A percentile compares a stretch with the other conserved stretches of the same genome.
These are phyloP conservation scores for Malaclemys terrapin DNA, from an alignment of 2,113 vertebrate species.

Conservation along the genomic window DNA sequence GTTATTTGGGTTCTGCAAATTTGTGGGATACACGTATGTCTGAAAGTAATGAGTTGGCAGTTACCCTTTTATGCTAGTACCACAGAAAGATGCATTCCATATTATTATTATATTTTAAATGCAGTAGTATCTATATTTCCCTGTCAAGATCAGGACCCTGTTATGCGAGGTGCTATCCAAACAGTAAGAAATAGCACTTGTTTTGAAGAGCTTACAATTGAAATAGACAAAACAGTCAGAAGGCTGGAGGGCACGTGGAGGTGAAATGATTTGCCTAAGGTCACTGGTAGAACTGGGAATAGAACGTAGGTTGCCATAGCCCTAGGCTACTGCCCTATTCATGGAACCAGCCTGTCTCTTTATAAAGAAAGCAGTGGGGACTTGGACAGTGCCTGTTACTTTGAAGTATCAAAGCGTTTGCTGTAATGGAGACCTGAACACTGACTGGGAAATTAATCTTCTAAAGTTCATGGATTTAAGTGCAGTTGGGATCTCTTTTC, in stretches of 20 bases:
- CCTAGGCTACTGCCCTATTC: not conserved
- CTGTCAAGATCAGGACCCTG: not conserved
- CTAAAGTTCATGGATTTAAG: not conserved
- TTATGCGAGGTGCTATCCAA: not conserved
- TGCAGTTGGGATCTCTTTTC: not conserved
- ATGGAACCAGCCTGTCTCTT: not conserved
- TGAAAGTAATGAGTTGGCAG: not conserved
- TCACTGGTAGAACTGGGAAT: not conserved
- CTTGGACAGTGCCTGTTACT: not conserved
- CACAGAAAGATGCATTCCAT: not conserved
- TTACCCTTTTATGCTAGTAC: not conserved
- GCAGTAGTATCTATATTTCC: not conserved
- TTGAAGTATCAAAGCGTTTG: rapidly evolving
- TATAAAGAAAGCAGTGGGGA: not conserved
- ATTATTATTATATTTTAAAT: not conserved
- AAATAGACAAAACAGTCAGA: not conserved
- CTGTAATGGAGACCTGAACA: not conserved
- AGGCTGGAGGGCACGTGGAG: rapidly evolving
- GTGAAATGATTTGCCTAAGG: not conserved
- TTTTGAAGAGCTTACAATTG: not conserved
- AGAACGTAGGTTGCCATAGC: not conserved
- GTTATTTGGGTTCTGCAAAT: conserved; percentile 55
- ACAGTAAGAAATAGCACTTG: not conserved
- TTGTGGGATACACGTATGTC: conserved; percentile 32
- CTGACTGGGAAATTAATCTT: not conserved